phyloP scores from a whole-genome alignment of 2,113 vertebrate genomes.

The Rhombomys opimus region DNA sequence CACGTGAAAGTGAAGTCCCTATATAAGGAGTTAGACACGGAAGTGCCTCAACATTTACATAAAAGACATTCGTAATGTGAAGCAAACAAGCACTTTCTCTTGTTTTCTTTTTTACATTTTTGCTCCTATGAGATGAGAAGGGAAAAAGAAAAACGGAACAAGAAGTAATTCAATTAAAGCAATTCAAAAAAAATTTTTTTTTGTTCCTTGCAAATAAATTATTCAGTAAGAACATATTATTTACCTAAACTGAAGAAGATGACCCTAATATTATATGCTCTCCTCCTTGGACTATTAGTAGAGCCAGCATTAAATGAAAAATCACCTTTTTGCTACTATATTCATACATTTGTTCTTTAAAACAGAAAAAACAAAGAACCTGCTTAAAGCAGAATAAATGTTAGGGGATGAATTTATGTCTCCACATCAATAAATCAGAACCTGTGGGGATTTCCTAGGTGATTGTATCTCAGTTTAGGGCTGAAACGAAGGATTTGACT shows the following conservation, averaged over 20 bases:
- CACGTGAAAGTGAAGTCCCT: constrained; percentile 74
- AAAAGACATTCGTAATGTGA: background rate
- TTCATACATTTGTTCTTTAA: background rate
- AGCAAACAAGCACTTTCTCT: background rate
- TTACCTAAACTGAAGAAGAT: constrained; percentile 7
- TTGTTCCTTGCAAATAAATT: background rate
- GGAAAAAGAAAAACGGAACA: background rate
- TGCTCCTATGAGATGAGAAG: background rate
- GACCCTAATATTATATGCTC: background rate
- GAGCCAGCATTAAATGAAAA: background rate
- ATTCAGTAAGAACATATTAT: background rate
- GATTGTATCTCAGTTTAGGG: background rate
- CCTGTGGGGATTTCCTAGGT: background rate
- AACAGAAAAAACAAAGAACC: constrained; percentile 3
- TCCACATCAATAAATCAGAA: background rate
- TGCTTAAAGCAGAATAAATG: background rate
- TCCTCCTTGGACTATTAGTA: background rate
- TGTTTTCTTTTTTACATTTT: background rate
- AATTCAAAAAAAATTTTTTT: too few species aligned
- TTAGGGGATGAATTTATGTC: constrained; percentile 8
- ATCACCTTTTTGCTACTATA: background rate
- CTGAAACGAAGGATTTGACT: background rate
- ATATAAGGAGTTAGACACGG: background rate
- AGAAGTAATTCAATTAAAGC: background rate
- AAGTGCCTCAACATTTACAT: background rate